Evolutionary conservation across 2,888 invertebrate species (phyloP).

Genomic region (Dusona sp.): DNA sequence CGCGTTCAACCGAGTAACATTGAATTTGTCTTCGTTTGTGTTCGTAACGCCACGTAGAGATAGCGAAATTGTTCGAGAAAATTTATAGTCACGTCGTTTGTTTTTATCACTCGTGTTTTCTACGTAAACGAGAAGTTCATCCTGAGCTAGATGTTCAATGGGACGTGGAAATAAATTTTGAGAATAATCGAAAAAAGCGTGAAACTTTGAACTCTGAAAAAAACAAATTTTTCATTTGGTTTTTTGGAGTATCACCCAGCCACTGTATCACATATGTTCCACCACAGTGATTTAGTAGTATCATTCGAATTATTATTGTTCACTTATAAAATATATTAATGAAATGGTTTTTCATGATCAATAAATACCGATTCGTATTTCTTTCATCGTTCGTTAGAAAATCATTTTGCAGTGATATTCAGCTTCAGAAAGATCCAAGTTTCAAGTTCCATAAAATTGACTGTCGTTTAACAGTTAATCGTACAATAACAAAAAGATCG

Average conservation of each 20-base stretch:
- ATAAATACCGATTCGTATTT: too few relatives aligned
- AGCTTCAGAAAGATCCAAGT: too few relatives aligned
- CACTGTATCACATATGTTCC: not conserved
- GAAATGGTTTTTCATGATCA: too few relatives aligned
- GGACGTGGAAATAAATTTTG: slow-evolving; percentile 13
- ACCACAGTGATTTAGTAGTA: too few relatives aligned
- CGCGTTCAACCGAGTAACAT: slow-evolving; percentile 35
- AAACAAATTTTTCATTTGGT: not conserved
- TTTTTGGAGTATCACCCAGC: too few relatives aligned
- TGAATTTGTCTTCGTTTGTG: slow-evolving; percentile 56
- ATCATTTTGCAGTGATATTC: too few relatives aligned
- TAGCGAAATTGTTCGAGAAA: slow-evolving; percentile 55
- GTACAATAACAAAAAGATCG: not conserved
- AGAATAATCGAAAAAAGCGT: slow-evolving; percentile 28
- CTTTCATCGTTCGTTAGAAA: too few relatives aligned
- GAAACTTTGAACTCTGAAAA: not conserved
- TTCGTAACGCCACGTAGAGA: slow-evolving; percentile 36
- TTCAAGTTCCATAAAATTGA: not conserved
- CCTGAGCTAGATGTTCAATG: slow-evolving; percentile 21
- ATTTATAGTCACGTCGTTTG: slow-evolving; percentile 40
- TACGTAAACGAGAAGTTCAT: slow-evolving; percentile 20
- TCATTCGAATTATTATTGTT: too few relatives aligned
- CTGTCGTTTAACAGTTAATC: not conserved
- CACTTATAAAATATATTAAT: too few relatives aligned
- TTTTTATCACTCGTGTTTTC: slow-evolving; percentile 35